Base-by-base conservation (phyloP, 2,113 vertebrate species). In the Cottus gobio region DNA sequence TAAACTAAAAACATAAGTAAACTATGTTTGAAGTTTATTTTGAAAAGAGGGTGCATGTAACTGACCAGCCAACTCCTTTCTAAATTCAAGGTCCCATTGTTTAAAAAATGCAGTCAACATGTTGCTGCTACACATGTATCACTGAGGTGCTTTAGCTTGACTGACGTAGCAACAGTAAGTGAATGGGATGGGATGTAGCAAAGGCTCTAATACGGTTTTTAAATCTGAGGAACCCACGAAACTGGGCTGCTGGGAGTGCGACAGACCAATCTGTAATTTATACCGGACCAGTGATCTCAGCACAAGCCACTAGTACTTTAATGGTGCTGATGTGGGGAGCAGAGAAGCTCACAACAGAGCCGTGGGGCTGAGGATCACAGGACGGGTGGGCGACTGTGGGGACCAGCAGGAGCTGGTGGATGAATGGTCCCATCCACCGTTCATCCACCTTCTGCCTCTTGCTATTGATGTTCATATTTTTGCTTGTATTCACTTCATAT, bases 211-310 rank as follows among this genome's bases (percentile, higher is more conserved):
- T 39, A 12, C 24, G 37, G 3, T 20, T 28, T 24, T 52, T 24
- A 42, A 60, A 34, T 62, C 57, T 62, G 44, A 31, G 46, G 44
- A 60, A 54, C 18, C 56, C 42, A 37, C 36, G 28, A 37, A 30
- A 44, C 61, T 26, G 34, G 6, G 7, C 42, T 34, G 56, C 79
- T 73, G 61, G 1, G 52, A 84, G 31, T 56, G 37, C 37, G 64
- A 48, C 26, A 18, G 57, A 68, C 37, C 30, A 18, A 46, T 44
- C 26, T 3, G 13, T 44, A 39, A 7, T 34, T n/a, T 57, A 44
- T 20, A 36, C 54, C 60, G 42, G 15, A 22, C 20, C 24, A 34
- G 26, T 66, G 63, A 13, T 69, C 46, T 46, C 71, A 24, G 58
- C 26, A 7, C 26, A 58, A 58, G 56, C 7, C 28, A 16, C 26